Evolutionary conservation across 1,140 invertebrate species (phyloP).

Genomic region (Leptinotarsa undecemlineata): DNA sequence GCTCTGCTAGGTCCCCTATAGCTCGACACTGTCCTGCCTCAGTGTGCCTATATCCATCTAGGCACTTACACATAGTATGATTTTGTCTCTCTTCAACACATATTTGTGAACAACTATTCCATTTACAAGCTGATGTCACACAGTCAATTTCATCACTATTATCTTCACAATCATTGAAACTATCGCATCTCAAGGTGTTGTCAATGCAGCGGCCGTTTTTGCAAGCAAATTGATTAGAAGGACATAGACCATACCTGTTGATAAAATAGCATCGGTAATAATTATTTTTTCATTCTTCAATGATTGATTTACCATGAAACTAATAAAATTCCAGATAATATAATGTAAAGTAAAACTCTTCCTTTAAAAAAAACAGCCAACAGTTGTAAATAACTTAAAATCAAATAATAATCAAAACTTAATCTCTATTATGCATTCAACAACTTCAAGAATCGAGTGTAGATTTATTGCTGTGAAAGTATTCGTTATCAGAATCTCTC

Average conservation of each 20-base stretch:
- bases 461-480: too few relatives aligned
- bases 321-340: too few relatives aligned
- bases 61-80: constrained; percentile 68
- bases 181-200: constrained; percentile 75
- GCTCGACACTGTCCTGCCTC: constrained; percentile 62
- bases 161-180: constrained; percentile 65
- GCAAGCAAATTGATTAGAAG: constrained; percentile 74
- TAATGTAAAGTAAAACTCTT: too few relatives aligned
- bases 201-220: constrained; percentile 74
- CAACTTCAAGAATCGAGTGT: too few relatives aligned
- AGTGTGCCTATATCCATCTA: constrained; percentile 64
- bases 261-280: neutral
- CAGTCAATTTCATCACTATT: constrained; percentile 67
- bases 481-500: too few relatives aligned
- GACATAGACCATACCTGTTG: constrained; percentile 56
- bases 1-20: constrained; percentile 60
- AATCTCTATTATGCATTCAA: too few relatives aligned
- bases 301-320: neutral
- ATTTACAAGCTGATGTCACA: constrained; percentile 59
- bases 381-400: too few relatives aligned
- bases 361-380: too few relatives aligned
- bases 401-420: too few relatives aligned
- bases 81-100: constrained; percentile 68
- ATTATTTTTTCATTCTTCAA: neutral
- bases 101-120: constrained; percentile 74